Evolutionary conservation across 1,140 invertebrate genomes (phyloP).

Genomic region (Chrysoperla carnea): DNA sequence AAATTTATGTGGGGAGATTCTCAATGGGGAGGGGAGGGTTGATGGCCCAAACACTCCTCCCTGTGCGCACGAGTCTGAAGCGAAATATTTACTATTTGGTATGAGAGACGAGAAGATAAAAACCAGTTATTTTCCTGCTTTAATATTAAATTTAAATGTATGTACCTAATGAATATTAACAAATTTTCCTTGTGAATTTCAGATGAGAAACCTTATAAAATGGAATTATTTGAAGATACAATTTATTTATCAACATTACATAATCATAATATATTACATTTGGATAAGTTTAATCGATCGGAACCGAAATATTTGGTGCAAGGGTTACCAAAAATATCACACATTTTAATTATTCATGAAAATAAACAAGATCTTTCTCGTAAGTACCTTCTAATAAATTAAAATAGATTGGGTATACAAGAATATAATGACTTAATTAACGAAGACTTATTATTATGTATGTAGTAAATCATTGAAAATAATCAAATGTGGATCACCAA

Average conservation of each 20-base stretch:
- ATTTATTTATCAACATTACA: constrained; percentile 47
- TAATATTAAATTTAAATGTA: not conserved
- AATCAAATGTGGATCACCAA: too few species aligned
- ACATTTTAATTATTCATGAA: constrained; percentile 48
- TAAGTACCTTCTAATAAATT: constrained; percentile 11
- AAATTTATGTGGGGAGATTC: too few species aligned
- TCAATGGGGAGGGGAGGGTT: too few species aligned
- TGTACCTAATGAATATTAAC: not conserved
- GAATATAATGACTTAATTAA: too few species aligned
- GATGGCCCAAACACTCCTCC: too few species aligned
- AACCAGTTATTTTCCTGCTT: too few species aligned
- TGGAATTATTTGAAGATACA: constrained; percentile 58
- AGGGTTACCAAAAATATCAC: constrained; percentile 34
- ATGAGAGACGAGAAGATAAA: too few species aligned
- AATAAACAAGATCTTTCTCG: constrained; percentile 37
- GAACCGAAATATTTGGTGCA: constrained; percentile 32
- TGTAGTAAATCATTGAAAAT: too few species aligned
- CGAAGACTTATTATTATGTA: constrained; percentile 4
- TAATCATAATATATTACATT: constrained; percentile 38
- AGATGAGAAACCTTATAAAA: constrained; percentile 38
- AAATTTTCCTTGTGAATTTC: constrained; percentile 6
- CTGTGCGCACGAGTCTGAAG: too few species aligned
- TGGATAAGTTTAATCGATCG: constrained; percentile 50
- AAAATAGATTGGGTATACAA: too few species aligned
- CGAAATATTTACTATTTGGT: too few species aligned